Evolutionary conservation across 2,113 vertebrate genomes (phyloP), one percentile per base, ranked within the genome.

Genomic region (Dissostichus mawsoni): DNA sequence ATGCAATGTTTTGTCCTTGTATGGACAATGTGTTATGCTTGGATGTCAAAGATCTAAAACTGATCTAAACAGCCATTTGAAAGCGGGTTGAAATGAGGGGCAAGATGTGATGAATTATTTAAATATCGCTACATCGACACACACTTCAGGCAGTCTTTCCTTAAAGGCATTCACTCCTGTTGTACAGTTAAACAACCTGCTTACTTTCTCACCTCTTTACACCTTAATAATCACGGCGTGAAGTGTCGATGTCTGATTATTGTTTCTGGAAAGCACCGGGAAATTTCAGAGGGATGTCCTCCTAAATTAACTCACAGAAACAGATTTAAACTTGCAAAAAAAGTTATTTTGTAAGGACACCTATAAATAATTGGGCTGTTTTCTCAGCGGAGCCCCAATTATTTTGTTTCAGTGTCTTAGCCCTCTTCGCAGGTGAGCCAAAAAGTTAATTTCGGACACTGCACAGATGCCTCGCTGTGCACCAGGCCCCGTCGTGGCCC

Each of bases 361-460:
- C 8, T 41, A 69, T 75, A 69, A 84, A 76, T 81, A 59, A 75
- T 85, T 7, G 71, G 59, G 41, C 81, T 80, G 80, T 69, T 62
- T 77, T 86, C 58, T 83, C 79, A 44, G 80, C 44, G 63, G 77
- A 73, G 66, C 45, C 44, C 8, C 36, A 41, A 41, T 41, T 70
- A 70, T 59, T 78, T 73, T 85, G 3, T 89, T 92, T 88, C 83
- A 84, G 86, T 33, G 36, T 36, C 68, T 29, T 78, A 2, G 78
- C 12, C 78, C 56, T 8, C 48, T 45, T 74, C 4, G 66, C 87
- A 78, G 78, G 76, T 76, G 67, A 87, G 82, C 81, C 74, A 20
- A 65, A 80, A 89, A 82, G 76, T 86, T 81, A 76, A 88, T 90
- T 90, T 81, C 74, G 71, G 87, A 88, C 90, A 73, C 76, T 61